Evolutionary conservation across 2,888 invertebrate species (phyloP), one percentile per base, ranked within the genome.

Genomic region (Nasonia oneida): DNA sequence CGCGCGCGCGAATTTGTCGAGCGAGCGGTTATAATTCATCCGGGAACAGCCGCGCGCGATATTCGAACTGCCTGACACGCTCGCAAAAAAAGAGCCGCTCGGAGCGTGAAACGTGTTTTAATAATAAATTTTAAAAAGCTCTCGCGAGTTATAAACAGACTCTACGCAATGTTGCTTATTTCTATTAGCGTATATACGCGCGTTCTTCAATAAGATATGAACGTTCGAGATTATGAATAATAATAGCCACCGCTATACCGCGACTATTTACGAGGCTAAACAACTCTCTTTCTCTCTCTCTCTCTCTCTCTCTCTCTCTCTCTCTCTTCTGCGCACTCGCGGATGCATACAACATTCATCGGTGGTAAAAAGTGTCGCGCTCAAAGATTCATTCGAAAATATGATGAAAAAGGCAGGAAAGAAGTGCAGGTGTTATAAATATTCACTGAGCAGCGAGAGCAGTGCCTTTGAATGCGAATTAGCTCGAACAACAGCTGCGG

Each of bases 21-120:
- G 71, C 67, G 81, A 76, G 39, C 64, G 77, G 76, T 84, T 84
- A 75, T 84, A 80, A 84, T 80, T 84, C 76, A 81, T 85, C 76
- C 70, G 71, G 39, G 73, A 39, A 39, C 37, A 42, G 47, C 23
- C 81, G 81, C 76, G 39, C 70, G 67, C 29, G 42, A 75, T 71
- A 71, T 57, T 71, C 39, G 70, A 77, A 42, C 39, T 53, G 29
- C 57, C 18, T 57, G 57, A 57, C 57, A 57, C 57, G 57, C 5
- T 57, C n/a, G 15, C 57, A 15, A 33, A 39, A 67, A 79, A 50
- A 70, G 10, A 37, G 4, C 29, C 29, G 37, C n/a, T 23, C 2
- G 10, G 76, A 18, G 33, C 33, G 80, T 80, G 80, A 80, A 80
- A 73, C 57, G n/a, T 73, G 71, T 80, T 71, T 29, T 39, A 80